A percentile compares a stretch with the other conserved stretches of the same genome.
Conservation (phyloP, 2,113 vertebrate genomes). For the Pygoscelis antarcticus region DNA sequence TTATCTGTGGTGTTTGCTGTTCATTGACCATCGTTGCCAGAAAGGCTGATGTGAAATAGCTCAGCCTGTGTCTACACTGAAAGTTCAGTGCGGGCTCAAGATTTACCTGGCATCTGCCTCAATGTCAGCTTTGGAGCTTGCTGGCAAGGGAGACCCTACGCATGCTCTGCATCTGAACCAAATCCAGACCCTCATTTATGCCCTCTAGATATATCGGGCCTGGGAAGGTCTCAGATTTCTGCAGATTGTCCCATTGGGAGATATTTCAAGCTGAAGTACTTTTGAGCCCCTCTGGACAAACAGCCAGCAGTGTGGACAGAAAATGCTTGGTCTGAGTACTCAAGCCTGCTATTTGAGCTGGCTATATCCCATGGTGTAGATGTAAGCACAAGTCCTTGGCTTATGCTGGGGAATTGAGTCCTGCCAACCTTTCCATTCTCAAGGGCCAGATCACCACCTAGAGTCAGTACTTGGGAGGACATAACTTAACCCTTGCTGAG, state of each 20-base stretch:
- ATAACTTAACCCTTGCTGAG: neutral
- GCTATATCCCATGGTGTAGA: neutral
- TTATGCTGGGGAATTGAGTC: neutral
- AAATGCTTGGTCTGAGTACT: neutral
- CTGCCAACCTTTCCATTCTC: neutral
- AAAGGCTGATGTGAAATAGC: neutral
- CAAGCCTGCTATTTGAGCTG: neutral
- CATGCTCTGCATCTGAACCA: neutral
- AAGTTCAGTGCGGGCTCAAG: neutral
- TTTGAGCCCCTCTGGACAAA: neutral
- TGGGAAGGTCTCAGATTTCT: neutral
- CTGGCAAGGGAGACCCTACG: neutral
- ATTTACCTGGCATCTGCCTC: neutral
- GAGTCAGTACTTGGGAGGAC: neutral
- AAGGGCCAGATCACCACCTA: neutral
- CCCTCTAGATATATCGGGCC: neutral
- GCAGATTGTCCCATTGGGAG: neutral
- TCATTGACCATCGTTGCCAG: accelerated
- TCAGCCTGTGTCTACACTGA: neutral
- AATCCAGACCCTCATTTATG: neutral
- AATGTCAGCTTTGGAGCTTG: neutral
- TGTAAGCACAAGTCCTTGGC: neutral
- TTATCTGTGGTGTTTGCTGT: neutral
- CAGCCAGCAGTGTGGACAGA: neutral
- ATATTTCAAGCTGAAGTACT: neutral